Percentiles rank a stretch among this genome's conserved stretches.
Evolutionary conservation across 1,140 invertebrate species (phyloP).

Genomic region (Trichogramma pretiosum): DNA sequence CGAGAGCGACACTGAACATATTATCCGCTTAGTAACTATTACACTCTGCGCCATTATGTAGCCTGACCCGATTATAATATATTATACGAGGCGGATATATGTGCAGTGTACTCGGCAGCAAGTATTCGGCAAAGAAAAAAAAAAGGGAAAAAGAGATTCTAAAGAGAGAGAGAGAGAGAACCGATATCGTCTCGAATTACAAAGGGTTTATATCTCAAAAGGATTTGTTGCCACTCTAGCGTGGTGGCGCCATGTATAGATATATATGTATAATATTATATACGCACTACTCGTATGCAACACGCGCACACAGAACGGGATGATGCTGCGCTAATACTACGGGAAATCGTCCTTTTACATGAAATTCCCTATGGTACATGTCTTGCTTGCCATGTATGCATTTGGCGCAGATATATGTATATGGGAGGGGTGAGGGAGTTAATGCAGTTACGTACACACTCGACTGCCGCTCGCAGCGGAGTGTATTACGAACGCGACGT

Average conservation of each 20-base stretch:
- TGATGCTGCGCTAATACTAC: conserved; percentile 12
- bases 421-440: not conserved
- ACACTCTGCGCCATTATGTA: too few species aligned
- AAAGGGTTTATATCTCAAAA: conserved; percentile 41
- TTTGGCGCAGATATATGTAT: not conserved
- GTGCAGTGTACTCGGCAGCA: too few species aligned
- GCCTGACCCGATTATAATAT: too few species aligned
- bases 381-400: not conserved
- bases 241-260: too few species aligned
- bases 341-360: conserved; percentile 18
- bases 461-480: not conserved
- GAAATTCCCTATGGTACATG: too few species aligned
- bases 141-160: not conserved
- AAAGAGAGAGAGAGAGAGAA: conserved; percentile 9
- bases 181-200: conserved; percentile 38
- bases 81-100: conserved; percentile 25
- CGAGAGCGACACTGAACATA: too few species aligned
- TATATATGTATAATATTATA: too few species aligned
- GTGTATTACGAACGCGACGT: not conserved
- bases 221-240: conserved; percentile 36
- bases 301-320: not conserved
- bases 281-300: conserved; percentile 5
- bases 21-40: too few species aligned
- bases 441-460: conserved; percentile 7
- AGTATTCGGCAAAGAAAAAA: too few species aligned